A percentile compares a stretch with the other conserved stretches of the same genome.
Conservation (phyloP, 1,140 invertebrate genomes). For the Diachasma alloeum region DNA sequence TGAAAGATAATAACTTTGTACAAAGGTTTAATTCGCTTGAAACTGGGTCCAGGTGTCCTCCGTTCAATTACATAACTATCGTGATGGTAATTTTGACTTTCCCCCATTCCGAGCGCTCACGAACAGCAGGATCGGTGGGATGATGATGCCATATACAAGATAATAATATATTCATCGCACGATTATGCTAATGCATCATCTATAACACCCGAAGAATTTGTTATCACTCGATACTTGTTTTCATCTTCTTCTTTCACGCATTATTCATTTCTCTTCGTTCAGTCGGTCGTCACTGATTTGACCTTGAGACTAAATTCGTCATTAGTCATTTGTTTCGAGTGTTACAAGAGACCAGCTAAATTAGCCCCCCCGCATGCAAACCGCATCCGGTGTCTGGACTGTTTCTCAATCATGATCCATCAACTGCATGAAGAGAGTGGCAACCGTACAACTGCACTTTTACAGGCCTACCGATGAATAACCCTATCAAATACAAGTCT, state of each 20-base stretch:
- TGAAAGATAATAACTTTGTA: not conserved
- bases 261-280: not conserved
- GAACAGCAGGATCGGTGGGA: not conserved
- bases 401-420: conserved; percentile 4
- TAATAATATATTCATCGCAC: not conserved
- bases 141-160: not conserved
- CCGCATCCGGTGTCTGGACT: not conserved
- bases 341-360: not conserved
- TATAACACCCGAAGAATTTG: not conserved
- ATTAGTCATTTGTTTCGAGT: not conserved
- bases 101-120: not conserved
- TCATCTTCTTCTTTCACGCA: not conserved
- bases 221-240: not conserved
- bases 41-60: not conserved
- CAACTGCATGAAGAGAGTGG: too few species aligned
- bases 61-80: not conserved
- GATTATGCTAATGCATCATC: not conserved
- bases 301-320: conserved; percentile 10
- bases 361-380: not conserved
- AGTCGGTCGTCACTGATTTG: not conserved
- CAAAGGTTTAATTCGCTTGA: not conserved
- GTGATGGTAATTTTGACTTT: conserved; percentile 8
- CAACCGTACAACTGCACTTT: too few species aligned
- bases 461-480: too few species aligned
- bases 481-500: too few species aligned